Base-by-base conservation (phyloP, 1,140 invertebrate species). In the Centruroides vittatus region DNA sequence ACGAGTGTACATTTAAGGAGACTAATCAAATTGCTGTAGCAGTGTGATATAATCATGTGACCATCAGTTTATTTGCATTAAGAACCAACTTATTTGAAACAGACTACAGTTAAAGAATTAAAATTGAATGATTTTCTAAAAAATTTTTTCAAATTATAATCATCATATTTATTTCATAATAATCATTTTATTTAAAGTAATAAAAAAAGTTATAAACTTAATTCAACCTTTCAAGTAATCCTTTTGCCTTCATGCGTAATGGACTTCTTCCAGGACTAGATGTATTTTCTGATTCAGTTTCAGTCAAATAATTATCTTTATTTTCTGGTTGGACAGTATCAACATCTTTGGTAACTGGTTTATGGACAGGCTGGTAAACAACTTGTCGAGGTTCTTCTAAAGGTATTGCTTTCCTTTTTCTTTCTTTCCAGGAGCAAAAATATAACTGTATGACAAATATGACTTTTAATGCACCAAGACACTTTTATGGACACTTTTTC, bases 221-320 rank as follows among this genome's bases (percentile, higher is more conserved):
- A 64, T 52, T n/a, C 13, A 56, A 74, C 69, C 76, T 72, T 68
- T 78, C 76, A 59, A 77, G 66, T 34, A 77, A 66, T 35, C 74
- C 74, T 65, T 75, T 88, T 1, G 78, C 69, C 66, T 73, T 90
- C 52, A 87, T 78, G 12, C 87, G 77, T 58, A 80, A 74, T 13
- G 81, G 78, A 49, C 63, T 79, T 74, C 4, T 71, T 52, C 54
- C 59, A 64, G 70, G 68, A 56, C 61, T 61, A 4, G 64, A 61
- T 36, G 61, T 60, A 46, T 61, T 48, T 55, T 59, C 69, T 62
- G 34, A 68, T 59, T 64, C 60, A 61, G n/a, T 70, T 64, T 58
- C 69, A 63, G 52, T 67, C 61, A 63, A 62, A 65, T 61, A 70
- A 9, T 66, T 59, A 35, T 68, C 68, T 41, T 61, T 59, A 13